phyloP scores from a whole-genome alignment of 2,113 vertebrate genomes.

The Tympanuchus pallidicinctus region DNA sequence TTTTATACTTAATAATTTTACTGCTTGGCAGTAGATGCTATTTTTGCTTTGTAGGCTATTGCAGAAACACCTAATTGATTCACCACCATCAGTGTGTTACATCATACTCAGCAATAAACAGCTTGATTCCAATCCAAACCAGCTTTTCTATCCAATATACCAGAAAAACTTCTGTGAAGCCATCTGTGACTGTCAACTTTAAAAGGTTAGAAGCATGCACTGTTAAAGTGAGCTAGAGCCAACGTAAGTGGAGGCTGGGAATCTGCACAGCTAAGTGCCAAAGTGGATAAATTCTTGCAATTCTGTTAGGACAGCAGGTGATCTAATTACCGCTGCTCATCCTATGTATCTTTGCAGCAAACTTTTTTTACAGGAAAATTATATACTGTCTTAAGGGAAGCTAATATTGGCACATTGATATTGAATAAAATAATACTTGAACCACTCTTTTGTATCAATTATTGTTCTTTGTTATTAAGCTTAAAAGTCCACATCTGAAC shows the following conservation, averaged over 20 bases:
- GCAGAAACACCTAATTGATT: slow-evolving; percentile 68
- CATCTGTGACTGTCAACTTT: slow-evolving; percentile 56
- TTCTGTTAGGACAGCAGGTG: background rate
- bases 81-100: slow-evolving; percentile 54
- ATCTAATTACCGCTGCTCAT: background rate
- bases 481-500: background rate
- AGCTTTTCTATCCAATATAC: slow-evolving; percentile 49
- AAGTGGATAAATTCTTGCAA: background rate
- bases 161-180: slow-evolving; percentile 64
- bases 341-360: background rate
- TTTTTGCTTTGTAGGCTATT: slow-evolving; percentile 38
- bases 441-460: background rate
- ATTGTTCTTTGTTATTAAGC: background rate
- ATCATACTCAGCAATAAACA: slow-evolving; percentile 58
- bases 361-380: background rate
- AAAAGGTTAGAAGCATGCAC: slow-evolving; percentile 36
- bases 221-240: slow-evolving; percentile 21
- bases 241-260: background rate
- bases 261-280: background rate
- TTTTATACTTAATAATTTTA: slow-evolving; percentile 64
- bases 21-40: slow-evolving; percentile 44
- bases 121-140: slow-evolving; percentile 53
- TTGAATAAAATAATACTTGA: background rate
- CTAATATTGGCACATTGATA: background rate
- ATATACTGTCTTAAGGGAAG: background rate